Evolutionary conservation across 2,113 vertebrate genomes (phyloP), one percentile per base, ranked within the genome.

Genomic region (Lepidothrix coronata): DNA sequence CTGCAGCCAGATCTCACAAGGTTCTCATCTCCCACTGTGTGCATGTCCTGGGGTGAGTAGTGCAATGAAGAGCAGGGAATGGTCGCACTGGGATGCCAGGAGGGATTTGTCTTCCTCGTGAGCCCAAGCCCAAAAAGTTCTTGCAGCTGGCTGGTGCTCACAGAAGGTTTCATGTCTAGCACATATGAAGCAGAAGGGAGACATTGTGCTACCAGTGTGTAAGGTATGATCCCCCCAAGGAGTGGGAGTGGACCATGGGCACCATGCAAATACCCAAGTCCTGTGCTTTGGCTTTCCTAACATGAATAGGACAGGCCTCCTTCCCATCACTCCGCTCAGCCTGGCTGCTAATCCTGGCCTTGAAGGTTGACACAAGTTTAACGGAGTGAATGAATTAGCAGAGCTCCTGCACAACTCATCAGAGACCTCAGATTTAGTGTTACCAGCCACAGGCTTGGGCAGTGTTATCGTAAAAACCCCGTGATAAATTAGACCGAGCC

Each of bases 21-120:
- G 35, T 72, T 63, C 59, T 44, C 39, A 2, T 6, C n/a, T 83
- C 49, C 43, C 48, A 31, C 17, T 0, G 0, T 0, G 2, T 54
- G 35, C 24, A 2, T 35, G 21, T 7, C 41, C 84, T 35, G 81
- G 63, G 57, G 7, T 3, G 25, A 33, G 52, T 1, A 33, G 20
- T 49, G 63, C n/a, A 12, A 2, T 0, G 10, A n/a, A 35, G 27
- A 19, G 9, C 5, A 8, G 24, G n/a, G 61, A 66, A 20, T 11
- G 20, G 39, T 52, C 2, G 0, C 6, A 0, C 5, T 37, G 85
- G 35, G 37, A 1, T 51, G 59, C 43, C 46, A 33, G 44, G 24
- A n/a, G 66, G 52, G 27, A 12, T 24, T 61, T 41, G 4, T 13
- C 30, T 33, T 68, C 39, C 66, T 72, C 0, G 0, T 43, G 51